Conservation (phyloP, 2,113 vertebrate species). For the Numida meleagris region DNA sequence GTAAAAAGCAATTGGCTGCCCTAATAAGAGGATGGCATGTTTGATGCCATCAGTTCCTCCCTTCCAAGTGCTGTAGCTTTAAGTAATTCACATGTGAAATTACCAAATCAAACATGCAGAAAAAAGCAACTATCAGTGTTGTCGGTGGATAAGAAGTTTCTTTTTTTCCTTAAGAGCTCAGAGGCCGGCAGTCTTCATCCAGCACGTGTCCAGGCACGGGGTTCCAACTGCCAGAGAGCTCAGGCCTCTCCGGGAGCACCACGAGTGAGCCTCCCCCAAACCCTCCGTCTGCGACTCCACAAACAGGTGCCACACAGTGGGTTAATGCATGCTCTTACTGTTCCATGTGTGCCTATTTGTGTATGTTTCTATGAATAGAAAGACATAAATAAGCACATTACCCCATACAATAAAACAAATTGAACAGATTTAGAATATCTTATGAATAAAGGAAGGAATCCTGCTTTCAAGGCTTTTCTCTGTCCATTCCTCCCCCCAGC, state of each 20-base stretch:
- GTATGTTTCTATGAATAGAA: not conserved
- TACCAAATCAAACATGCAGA: not conserved
- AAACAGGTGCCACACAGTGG: conserved; percentile 68
- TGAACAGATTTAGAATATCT: not conserved
- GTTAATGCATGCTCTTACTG: not conserved
- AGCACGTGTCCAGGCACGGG: conserved; percentile 53
- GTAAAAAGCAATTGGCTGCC: conserved; percentile 18
- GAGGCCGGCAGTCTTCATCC: conserved; percentile 75
- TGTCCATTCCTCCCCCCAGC: not conserved
- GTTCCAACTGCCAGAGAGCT: conserved; percentile 67
- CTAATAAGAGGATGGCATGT: not conserved
- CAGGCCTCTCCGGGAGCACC: conserved; percentile 26
- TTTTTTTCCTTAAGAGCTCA: conserved; percentile 72
- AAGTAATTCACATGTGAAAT: not conserved
- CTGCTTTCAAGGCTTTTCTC: rapidly evolving
- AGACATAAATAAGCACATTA: not conserved
- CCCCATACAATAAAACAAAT: not conserved
- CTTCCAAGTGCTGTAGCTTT: not conserved
- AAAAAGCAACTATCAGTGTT: not conserved
- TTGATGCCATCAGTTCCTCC: not conserved
- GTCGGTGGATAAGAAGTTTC: not conserved
- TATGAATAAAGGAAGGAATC: not conserved
- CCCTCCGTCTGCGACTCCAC: conserved; percentile 51
- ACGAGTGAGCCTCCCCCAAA: conserved; percentile 15
- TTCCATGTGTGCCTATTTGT: not conserved